Base-by-base conservation (phyloP, 2,113 vertebrate species). In the Chaetops frenatus region DNA sequence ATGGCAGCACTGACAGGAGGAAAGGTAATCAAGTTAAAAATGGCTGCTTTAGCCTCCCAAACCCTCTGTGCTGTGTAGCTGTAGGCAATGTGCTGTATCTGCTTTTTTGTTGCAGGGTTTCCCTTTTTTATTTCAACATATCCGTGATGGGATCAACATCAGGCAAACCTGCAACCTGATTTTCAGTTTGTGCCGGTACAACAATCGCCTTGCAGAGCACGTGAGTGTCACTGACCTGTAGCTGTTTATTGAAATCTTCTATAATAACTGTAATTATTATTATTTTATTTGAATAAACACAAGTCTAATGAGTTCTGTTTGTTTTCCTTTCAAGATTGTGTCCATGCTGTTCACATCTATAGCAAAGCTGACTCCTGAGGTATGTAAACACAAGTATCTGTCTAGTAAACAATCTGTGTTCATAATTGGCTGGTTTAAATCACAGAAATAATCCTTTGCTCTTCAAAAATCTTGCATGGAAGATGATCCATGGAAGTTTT, bases 301-400 rank as follows among this genome's bases (percentile, higher is more conserved):
- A 71, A 91, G 74, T 96, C 80, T 97, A 93, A 97, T 83, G 90
- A 90, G 77, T 80, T 57, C 78, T 79, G 7, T 93, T 87, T 92
- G 80, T 94, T 97, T 93, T 97, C 36, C 96, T 81, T 96, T 97
- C 62, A 96, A 99, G 99, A 99, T 99, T 70, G 99, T 99, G 85
- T 99, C 99, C 27, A 99, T 99, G 99, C 99, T 99, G 93, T 99
- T 99, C 97, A 99, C 99, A 65, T 99, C 99, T 67, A 99, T 99
- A 93, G 99, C 99, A 47, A 99, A 99, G 96, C 98, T 99, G 94
- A 99, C 99, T 70, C 99, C 99, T 81, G 99, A 99, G 99, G 99
- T 99, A 98, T 89, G 98, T 97, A 77, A 74, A 45, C 36, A 53
- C 56, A 35, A 35, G 27, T 72, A 7, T 84, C 27, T 92, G 42